Percentiles rank a stretch among this genome's conserved stretches.
These are phyloP conservation scores for Cotesia congregata DNA, from an alignment of 2,888 invertebrate genomes.

Conservation along the genomic window DNA sequence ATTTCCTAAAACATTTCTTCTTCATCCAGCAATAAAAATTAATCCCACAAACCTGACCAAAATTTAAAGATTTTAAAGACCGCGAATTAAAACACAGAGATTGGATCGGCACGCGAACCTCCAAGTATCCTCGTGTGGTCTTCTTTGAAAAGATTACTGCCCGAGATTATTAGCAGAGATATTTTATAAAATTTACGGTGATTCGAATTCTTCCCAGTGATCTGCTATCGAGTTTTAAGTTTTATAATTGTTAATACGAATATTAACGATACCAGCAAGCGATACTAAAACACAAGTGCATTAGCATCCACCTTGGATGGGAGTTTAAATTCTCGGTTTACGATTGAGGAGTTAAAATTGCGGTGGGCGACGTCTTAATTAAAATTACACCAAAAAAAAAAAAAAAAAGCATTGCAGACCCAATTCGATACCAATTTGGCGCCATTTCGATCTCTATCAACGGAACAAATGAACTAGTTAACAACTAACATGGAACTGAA, in stretches of 20 bases:
- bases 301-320: too few species aligned
- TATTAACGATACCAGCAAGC: too few species aligned
- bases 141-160: too few species aligned
- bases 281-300: too few species aligned
- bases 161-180: background rate
- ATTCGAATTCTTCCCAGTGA: conserved; percentile 2
- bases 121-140: too few species aligned
- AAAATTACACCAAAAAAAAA: conserved; percentile 5
- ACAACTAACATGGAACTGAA: background rate
- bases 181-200: background rate
- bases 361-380: conserved; percentile 44
- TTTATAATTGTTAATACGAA: too few species aligned
- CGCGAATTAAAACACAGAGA: conserved; percentile 14
- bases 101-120: conserved; percentile 13
- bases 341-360: conserved; percentile 34
- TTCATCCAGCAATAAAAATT: conserved; percentile 21
- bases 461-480: conserved; percentile 34
- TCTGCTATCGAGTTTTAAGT: background rate
- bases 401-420: conserved; percentile 7
- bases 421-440: background rate
- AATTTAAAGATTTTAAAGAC: background rate
- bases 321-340: conserved; percentile 47
- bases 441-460: conserved; percentile 20
- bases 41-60: too few species aligned
- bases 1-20: too few species aligned